Base-by-base conservation (phyloP, 1,140 invertebrate genomes). In the Batillaria attramentaria region DNA sequence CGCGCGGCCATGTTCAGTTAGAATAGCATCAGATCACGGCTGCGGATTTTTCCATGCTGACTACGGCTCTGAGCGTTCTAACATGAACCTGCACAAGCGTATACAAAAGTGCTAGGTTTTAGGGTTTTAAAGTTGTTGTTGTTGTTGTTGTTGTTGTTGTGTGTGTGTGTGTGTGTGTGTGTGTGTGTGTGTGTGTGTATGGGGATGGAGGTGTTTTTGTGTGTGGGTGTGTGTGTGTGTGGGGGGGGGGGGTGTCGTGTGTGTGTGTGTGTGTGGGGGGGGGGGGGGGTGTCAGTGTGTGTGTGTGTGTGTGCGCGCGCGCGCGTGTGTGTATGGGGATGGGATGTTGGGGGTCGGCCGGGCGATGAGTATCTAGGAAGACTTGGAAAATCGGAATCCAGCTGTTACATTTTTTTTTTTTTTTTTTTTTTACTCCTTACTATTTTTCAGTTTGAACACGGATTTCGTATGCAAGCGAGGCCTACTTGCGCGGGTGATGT, bases 191-290 rank as follows among this genome's bases (percentile, higher is more conserved):
- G 46, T 50, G 46, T 50, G 46, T 50, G 46, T 50, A 24, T 50
- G 46, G 10, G 46, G 10, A 24, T 50, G 46, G 10, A 24, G 10
- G 46, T 50, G 46, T 50, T 10, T 50, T 10, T 50, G 46, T 50
- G 46, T 50, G 46, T 50, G 46, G 10, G 46, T 50, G 46, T 50
- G 46, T 50, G 46, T 50, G 46, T 50, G 46, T 50, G 46, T 50
- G 46, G 10, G 46, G 10, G 46, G 10, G 46, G 10, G 46, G 10
- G 57, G n/a, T 10, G n/a, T 24, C 31, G 57, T 60, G 3, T 60
- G 57, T 60, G 57, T 60, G 57, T 60, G 57, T 60, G 57, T 60
- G 57, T 60, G 57, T 24, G 57, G n/a, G 57, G n/a, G 57, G n/a
- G 57, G n/a, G 57, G n/a, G 57, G n/a, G 57, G n/a, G 57, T 60